Base-by-base conservation (phyloP, 2,888 invertebrate genomes). In the Clistopyga incitator region DNA sequence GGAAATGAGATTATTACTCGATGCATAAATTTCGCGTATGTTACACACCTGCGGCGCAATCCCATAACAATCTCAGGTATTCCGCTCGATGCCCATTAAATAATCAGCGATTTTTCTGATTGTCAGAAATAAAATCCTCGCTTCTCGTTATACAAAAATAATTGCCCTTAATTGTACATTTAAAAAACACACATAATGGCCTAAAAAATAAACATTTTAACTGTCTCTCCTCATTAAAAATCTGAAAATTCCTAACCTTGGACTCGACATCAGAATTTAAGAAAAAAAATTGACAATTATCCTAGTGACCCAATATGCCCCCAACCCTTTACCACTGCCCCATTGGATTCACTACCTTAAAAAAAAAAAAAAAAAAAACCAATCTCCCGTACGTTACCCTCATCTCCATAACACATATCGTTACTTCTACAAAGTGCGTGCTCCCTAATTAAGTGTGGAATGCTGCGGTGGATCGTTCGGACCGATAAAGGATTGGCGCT, bases 401-500 rank as follows among this genome's bases (percentile, higher is more conserved):
- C 56, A 11, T 13, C 45, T 56, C 23, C 23, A 50, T 25, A 45
- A 42, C 61, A 29, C 34, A 75, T 82, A 78, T 75, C 50, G 67
- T 15, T 34, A 67, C 72, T 74, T 61, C 65, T 65, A 71, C 59
- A 78, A 81, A 75, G 65, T 64, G 72, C 68, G 64, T 61, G 74
- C 65, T 81, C 65, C 81, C 84, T 84, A 81, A 84, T 84, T 81
- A 81, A 84, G 84, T 81, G 78, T 75, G 81, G 84, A 84, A 84
- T 84, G 81, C 75, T 10, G n/a, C 59, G 64, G 81, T 71, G 84
- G 81, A 84, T 84, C 74, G n/a, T 74, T 15, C 34, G 78, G 45
- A 56, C 42, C 81, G 84, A 84, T 84, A 84, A 75, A 64, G 47
- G 20, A 74, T 59, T 70, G 68, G 68, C 59, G 78, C 34, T 38